phyloP scores from a whole-genome alignment of 1,140 invertebrate species.

The Drosophila melanogaster region DNA sequence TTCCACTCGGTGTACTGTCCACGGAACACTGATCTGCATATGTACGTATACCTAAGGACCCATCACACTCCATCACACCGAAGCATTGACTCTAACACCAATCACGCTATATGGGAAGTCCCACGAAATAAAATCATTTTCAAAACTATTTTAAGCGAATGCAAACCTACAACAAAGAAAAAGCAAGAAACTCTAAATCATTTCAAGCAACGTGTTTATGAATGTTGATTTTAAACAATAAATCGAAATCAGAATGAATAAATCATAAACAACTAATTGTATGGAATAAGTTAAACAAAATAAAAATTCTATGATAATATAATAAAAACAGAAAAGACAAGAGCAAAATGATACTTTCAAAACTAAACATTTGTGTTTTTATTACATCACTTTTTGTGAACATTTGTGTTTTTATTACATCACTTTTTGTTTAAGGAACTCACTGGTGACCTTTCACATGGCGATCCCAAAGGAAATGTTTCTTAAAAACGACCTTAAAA shows the following conservation, averaged over 20 bases:
- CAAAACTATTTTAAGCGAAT: constrained; percentile 48
- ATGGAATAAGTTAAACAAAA: constrained; percentile 69
- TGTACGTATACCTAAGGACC: constrained; percentile 39
- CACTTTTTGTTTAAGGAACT: no score
- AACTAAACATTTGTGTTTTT: constrained; percentile 38
- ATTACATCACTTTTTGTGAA: not conserved
- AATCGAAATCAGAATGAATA: constrained; percentile 59
- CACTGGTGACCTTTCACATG: no score
- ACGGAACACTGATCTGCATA: constrained; percentile 11
- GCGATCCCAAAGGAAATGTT: no score
- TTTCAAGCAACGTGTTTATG: constrained; percentile 74
- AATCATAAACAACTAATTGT: constrained; percentile 59
- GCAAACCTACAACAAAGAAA: constrained; percentile 37
- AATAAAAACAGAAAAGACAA: constrained; percentile 63
- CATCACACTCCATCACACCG: constrained; percentile 19
- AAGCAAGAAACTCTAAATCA: constrained; percentile 58
- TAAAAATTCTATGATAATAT: constrained; percentile 68
- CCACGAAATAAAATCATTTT: constrained; percentile 39
- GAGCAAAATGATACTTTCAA: constrained; percentile 72
- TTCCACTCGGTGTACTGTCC: constrained; percentile 6
- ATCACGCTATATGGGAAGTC: constrained; percentile 22
- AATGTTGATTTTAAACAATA: constrained; percentile 77
- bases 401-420: not conserved
- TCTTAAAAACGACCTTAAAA: no score
- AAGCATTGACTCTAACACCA: constrained; percentile 39